Evolutionary conservation across 2,113 vertebrate genomes (phyloP).

Genomic region (Phalacrocorax pelagicus): DNA sequence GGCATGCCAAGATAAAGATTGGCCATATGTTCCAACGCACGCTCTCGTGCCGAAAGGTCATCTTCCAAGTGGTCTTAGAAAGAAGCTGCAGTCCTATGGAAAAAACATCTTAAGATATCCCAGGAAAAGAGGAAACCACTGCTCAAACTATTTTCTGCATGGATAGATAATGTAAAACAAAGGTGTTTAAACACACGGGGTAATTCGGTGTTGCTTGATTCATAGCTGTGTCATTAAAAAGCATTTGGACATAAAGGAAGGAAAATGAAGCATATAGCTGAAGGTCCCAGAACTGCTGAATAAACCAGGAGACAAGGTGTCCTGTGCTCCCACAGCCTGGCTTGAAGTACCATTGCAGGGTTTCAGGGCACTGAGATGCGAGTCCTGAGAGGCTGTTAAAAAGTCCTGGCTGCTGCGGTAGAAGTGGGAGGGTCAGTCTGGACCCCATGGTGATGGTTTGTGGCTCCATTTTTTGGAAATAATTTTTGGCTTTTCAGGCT

Average conservation of each 20-base stretch:
- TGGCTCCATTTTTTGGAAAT: background rate
- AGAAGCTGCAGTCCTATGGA: background rate
- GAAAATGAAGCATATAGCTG: background rate
- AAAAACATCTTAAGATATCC: background rate
- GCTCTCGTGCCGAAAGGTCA: background rate
- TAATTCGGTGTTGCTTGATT: background rate
- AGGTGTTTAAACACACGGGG: background rate
- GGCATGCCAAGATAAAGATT: constrained; percentile 6
- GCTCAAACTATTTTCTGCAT: background rate
- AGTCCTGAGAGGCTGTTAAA: background rate
- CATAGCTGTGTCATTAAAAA: background rate
- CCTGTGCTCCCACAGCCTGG: background rate
- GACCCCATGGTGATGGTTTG: background rate
- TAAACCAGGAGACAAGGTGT: background rate
- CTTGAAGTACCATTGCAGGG: background rate
- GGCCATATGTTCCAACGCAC: background rate
- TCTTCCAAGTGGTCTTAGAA: background rate
- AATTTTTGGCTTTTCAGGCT: background rate
- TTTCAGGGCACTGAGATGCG: background rate
- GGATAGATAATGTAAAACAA: background rate
- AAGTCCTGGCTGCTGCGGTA: background rate
- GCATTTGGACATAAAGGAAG: background rate
- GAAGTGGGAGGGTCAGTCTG: background rate
- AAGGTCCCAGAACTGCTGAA: background rate
- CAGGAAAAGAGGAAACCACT: background rate